A percentile compares a stretch with the other conserved stretches of the same genome.
Conservation (phyloP, 2,888 invertebrate genomes). For the Malachius bipustulatus region DNA sequence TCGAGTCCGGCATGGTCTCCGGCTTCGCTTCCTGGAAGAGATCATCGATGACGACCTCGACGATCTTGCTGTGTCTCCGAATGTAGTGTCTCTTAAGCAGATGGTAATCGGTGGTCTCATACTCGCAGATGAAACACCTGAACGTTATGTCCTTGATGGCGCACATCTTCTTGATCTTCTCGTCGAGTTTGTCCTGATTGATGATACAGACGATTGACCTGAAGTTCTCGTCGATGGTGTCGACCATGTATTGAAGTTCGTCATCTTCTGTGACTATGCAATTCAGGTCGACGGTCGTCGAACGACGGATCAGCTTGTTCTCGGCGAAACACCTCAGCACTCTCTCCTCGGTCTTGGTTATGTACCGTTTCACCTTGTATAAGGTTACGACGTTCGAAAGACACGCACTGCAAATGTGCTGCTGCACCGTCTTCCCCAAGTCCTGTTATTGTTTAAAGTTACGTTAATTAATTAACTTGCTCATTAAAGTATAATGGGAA, state of each 20-base stretch:
- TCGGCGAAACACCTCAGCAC: neutral
- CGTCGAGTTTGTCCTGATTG: neutral
- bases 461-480: too few species aligned
- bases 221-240: neutral
- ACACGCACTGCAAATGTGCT: neutral
- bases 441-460: too few species aligned
- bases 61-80: neutral
- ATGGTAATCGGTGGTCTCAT: neutral
- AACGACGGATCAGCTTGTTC: neutral
- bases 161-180: too few species aligned
- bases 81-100: neutral
- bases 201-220: neutral
- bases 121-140: slow-evolving; percentile 1
- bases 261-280: neutral
- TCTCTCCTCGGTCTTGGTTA: neutral
- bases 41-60: neutral
- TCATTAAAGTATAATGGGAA: too few species aligned
- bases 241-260: neutral
- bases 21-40: neutral
- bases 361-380: neutral
- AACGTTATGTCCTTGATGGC: neutral
- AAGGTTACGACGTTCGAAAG: neutral
- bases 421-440: neutral
- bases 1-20: too few species aligned
- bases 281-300: neutral